Conservation (phyloP, 1,140 invertebrate genomes). For the Zaprionus kolodkinae region DNA sequence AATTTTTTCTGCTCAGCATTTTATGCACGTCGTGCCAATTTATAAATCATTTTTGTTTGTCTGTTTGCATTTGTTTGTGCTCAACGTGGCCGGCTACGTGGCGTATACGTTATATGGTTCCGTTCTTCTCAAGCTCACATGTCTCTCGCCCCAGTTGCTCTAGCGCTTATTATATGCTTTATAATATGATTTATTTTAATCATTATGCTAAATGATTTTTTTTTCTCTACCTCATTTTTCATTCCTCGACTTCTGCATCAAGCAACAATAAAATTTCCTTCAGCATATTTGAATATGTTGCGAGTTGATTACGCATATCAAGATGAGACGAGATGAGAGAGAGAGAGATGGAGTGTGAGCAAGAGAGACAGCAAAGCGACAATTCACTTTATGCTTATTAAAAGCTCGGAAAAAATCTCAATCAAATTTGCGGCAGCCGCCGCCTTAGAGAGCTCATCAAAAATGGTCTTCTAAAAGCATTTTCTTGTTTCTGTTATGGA, state of each 20-base stretch:
- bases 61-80: constrained; percentile 76
- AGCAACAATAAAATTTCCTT: constrained; percentile 66
- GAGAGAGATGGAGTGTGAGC: background rate
- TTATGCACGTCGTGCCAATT: constrained; percentile 82
- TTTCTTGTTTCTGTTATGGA: constrained; percentile 69
- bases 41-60: constrained; percentile 83
- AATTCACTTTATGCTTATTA: constrained; percentile 21
- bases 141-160: background rate
- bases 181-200: constrained; percentile 82
- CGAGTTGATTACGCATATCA: constrained; percentile 22
- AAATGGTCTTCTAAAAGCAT: constrained; percentile 67
- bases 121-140: constrained; percentile 36
- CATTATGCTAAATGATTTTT: constrained; percentile 81
- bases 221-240: constrained; percentile 61
- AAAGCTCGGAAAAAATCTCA: background rate
- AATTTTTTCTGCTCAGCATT: constrained; percentile 77
- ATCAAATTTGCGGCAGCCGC: constrained; percentile 20
- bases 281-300: constrained; percentile 26
- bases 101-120: constrained; percentile 66
- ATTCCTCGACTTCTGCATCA: constrained; percentile 51
- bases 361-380: background rate
- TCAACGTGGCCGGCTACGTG: constrained; percentile 69
- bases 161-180: constrained; percentile 32
- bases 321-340: background rate
- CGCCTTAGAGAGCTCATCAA: constrained; percentile 25